phyloP scores from a whole-genome alignment of 2,113 vertebrate species.

The Smithornis capensis region DNA sequence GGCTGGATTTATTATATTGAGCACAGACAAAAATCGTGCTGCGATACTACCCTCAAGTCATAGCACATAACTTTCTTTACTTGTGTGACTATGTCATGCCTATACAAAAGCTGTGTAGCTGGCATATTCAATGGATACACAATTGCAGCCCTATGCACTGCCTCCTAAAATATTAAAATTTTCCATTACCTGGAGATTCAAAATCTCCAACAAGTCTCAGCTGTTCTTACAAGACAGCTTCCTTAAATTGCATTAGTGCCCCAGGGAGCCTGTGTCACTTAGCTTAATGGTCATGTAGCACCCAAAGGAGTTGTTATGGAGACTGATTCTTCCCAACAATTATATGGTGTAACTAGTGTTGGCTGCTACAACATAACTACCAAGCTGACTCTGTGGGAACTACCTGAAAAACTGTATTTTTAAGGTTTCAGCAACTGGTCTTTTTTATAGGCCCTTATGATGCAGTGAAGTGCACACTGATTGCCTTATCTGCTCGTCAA shows the following conservation, averaged over 20 bases:
- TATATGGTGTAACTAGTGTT: constrained; percentile 59
- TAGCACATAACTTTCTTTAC: neutral
- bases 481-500: constrained; percentile 22
- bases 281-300: neutral
- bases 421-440: constrained; percentile 33
- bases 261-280: neutral
- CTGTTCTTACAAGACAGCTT: neutral
- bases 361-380: constrained; percentile 44
- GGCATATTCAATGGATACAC: neutral
- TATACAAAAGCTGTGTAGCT: neutral
- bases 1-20: neutral
- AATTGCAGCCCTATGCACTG: neutral
- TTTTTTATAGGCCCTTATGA: constrained; percentile 39
- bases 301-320: constrained; percentile 61
- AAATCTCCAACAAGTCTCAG: neutral
- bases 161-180: neutral
- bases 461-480: constrained; percentile 25
- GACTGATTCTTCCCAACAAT: constrained; percentile 53
- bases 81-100: neutral
- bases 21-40: neutral
- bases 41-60: rapidly evolving
- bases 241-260: neutral
- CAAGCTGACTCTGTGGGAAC: constrained; percentile 65
- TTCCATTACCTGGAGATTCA: neutral
- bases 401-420: constrained; percentile 42